A percentile compares a stretch with the other conserved stretches of the same genome.
Conservation (phyloP, 1,140 invertebrate genomes). For the Trichonephila clavata region DNA sequence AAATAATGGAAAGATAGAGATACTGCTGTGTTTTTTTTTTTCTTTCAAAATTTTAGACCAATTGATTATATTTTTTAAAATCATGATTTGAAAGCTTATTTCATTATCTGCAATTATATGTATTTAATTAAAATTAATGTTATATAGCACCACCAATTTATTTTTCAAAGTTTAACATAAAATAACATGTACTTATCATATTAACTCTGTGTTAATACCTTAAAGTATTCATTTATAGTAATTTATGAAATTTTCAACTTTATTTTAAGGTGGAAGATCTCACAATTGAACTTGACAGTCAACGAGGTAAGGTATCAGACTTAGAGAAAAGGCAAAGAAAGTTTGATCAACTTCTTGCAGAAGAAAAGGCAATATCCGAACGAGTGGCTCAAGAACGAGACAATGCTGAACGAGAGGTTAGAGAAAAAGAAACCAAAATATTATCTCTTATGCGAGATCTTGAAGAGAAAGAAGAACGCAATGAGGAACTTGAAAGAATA, state of each 20-base stretch:
- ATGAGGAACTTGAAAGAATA: slow-evolving; percentile 93
- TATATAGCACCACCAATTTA: no score
- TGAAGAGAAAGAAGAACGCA: slow-evolving; percentile 93
- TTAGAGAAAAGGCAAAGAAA: slow-evolving; percentile 99
- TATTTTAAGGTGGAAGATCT: slow-evolving; percentile 81
- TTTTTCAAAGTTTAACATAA: no score
- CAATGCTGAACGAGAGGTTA: slow-evolving; percentile 93
- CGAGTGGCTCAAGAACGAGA: slow-evolving; percentile 92
- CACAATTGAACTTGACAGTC: slow-evolving; percentile 90
- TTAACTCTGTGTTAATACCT: not conserved
- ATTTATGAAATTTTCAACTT: no score
- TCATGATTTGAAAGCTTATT: no score
- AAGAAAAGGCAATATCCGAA: slow-evolving; percentile 91
- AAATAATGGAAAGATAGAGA: no score
- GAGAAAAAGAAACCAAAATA: slow-evolving; percentile 98
- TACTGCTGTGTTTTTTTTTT: no score
- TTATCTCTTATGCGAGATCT: slow-evolving; percentile 93
- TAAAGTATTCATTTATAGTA: no score
- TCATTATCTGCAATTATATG: no score
- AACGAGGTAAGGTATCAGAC: slow-evolving; percentile 91
- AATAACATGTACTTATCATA: no score
- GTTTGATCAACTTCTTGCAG: slow-evolving; percentile 96
- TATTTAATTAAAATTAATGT: no score
- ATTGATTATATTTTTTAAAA: no score
- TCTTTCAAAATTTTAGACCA: no score